A percentile compares a stretch with the other conserved stretches of the same genome.
These are phyloP conservation scores for Neostethus bicornis DNA, from an alignment of 2,797 vertebrate genomes.

Conservation along the genomic window DNA sequence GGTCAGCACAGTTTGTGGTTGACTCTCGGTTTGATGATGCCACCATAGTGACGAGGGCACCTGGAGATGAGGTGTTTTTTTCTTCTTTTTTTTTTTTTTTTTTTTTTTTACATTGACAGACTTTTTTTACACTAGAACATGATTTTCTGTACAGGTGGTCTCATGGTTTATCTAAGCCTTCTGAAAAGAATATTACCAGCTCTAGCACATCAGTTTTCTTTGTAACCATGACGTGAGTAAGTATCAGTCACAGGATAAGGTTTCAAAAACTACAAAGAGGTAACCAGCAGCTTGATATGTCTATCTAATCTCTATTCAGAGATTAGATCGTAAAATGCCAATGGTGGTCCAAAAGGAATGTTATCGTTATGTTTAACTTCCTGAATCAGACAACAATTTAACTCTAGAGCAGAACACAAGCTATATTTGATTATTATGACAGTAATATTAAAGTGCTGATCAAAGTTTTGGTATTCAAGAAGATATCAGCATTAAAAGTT, in stretches of 20 bases:
- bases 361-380: not conserved
- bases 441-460: not conserved
- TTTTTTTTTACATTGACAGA: no score
- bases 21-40: constrained; percentile 31
- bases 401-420: not conserved
- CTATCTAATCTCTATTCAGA: constrained; percentile 7
- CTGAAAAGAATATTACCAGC: not conserved
- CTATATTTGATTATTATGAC: not conserved
- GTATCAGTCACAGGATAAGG: not conserved
- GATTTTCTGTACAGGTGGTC: constrained; percentile 3
- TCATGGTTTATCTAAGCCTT: constrained; percentile 18
- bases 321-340: constrained; percentile 2
- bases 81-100: no score
- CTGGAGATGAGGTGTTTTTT: no score
- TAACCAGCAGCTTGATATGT: constrained; percentile 15
- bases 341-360: not conserved
- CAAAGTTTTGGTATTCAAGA: no score
- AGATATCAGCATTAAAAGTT: not conserved
- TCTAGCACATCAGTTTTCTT: constrained; percentile 1
- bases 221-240: constrained; percentile 6
- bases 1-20: constrained; percentile 53
- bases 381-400: not conserved
- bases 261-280: constrained; percentile 10
- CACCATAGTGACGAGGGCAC: constrained; percentile 11
- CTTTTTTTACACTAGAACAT: constrained; percentile 13